Conservation (phyloP, 2,888 invertebrate genomes). For the Athrips mouffetella region DNA sequence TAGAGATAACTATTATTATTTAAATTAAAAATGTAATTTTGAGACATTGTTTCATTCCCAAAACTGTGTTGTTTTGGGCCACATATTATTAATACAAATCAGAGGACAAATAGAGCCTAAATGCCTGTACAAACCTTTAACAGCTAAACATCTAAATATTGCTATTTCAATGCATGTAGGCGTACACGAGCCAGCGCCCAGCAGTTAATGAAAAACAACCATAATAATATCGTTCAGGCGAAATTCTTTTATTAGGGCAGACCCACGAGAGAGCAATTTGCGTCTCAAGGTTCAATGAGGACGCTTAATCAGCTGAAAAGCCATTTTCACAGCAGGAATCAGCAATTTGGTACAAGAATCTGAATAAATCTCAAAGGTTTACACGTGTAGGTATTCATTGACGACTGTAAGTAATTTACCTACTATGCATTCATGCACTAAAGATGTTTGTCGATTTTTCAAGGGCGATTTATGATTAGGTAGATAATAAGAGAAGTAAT, state of each 20-base stretch:
- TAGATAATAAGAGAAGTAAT: no score
- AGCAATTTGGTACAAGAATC: neutral
- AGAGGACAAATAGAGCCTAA: constrained; percentile 6
- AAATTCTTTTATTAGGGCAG: neutral
- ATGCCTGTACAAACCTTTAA: neutral
- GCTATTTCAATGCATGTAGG: constrained; percentile 28
- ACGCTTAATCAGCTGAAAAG: neutral
- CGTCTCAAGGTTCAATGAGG: constrained; percentile 16
- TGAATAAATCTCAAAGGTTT: neutral
- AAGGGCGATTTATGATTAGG: neutral
- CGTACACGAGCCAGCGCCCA: constrained; percentile 37
- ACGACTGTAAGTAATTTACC: neutral
- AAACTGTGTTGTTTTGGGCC: no score
- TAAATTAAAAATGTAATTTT: no score
- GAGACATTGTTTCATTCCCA: no score
- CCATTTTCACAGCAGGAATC: neutral
- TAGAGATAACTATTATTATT: no score
- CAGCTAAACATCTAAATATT: constrained; percentile 11
- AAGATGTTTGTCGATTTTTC: neutral
- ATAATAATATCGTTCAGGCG: neutral
- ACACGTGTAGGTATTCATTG: constrained; percentile 7
- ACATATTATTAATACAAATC: no score
- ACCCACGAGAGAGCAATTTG: constrained; percentile 15
- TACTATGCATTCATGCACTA: neutral
- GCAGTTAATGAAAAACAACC: no score